These are phyloP conservation scores for Theonella swinhoei DNA, from an alignment of 37 sponge, comb jelly and placozoan species.

Conservation along the genomic window DNA sequence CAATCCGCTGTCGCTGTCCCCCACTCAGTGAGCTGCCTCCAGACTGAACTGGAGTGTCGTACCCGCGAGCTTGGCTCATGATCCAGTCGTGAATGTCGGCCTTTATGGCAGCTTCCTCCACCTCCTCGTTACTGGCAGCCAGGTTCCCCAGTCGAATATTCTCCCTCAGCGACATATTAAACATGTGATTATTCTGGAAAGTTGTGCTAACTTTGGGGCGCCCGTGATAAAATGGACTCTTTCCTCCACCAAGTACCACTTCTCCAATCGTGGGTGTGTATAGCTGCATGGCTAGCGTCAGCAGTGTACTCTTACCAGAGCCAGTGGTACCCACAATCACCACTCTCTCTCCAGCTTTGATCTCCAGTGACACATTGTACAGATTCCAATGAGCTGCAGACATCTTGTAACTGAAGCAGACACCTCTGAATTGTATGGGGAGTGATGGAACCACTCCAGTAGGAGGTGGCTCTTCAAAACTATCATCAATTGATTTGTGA, in stretches of 20 bases:
- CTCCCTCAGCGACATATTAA: conserved; percentile 47
- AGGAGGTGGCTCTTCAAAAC: not conserved
- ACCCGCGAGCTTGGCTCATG: conserved; percentile 37
- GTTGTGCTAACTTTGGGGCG: conserved; percentile 16
- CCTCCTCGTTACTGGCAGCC: conserved; percentile 29
- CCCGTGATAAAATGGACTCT: not conserved
- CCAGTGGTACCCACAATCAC: conserved; percentile 69
- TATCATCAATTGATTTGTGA: not conserved
- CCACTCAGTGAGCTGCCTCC: conserved; percentile 47
- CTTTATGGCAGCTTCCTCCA: conserved; percentile 40
- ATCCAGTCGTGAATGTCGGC: conserved; percentile 61
- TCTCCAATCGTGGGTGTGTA: conserved; percentile 49
- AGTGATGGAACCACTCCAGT: not conserved
- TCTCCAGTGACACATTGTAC: conserved; percentile 42
- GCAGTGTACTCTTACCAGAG: conserved; percentile 74
- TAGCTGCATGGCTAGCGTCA: conserved; percentile 52
- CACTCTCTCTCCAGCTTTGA: conserved; percentile 48
- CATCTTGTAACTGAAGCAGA: conserved; percentile 48
- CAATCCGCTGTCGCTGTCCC: conserved; percentile 63
- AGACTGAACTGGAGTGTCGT: conserved; percentile 44
- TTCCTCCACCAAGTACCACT: conserved; percentile 26
- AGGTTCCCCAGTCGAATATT: conserved; percentile 52
- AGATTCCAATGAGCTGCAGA: conserved; percentile 62
- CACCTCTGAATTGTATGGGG: conserved; percentile 26
- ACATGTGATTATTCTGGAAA: conserved; percentile 59